phyloP scores from a whole-genome alignment of 2,797 vertebrate genomes.

The Buphagus erythrorhynchus region DNA sequence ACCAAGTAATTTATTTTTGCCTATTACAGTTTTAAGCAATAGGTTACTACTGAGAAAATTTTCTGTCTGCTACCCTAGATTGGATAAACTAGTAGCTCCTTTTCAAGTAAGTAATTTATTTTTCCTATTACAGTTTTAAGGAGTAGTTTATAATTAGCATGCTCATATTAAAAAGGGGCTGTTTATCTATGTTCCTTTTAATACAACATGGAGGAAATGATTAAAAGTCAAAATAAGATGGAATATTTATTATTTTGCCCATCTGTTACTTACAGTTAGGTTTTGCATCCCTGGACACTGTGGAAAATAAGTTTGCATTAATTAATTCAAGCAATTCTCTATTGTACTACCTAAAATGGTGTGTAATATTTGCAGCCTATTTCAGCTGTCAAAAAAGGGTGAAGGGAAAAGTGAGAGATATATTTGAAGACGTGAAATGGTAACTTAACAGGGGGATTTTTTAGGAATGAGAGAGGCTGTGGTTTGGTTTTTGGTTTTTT shows the following conservation, averaged over 20 bases:
- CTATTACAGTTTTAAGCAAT: background rate
- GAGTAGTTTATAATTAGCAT: background rate
- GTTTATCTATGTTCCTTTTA: slow-evolving; percentile 47
- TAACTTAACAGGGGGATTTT: background rate
- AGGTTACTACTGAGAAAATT: background rate
- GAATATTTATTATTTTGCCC: slow-evolving; percentile 73
- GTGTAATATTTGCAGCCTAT: slow-evolving; percentile 49
- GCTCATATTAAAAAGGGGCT: slow-evolving; percentile 28
- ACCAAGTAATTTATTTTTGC: background rate
- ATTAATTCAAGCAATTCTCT: slow-evolving; percentile 66
- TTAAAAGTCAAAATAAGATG: slow-evolving; percentile 70
- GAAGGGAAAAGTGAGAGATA: background rate
- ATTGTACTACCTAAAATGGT: slow-evolving; percentile 45
- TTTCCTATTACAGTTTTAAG: slow-evolving; percentile 13
- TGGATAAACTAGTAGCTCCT: background rate
- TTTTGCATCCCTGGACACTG: slow-evolving; percentile 59
- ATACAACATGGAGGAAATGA: slow-evolving; percentile 33
- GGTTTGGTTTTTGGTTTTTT: background rate
- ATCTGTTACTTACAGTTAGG: slow-evolving; percentile 68
- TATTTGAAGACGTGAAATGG: background rate
- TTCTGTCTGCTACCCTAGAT: background rate
- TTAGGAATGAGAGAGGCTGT: background rate
- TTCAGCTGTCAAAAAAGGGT: slow-evolving; percentile 36
- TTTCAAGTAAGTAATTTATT: background rate
- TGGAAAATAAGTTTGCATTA: slow-evolving; percentile 69